Conservation (phyloP, 1,140 invertebrate species). For the Drosophila nebulosa region DNA sequence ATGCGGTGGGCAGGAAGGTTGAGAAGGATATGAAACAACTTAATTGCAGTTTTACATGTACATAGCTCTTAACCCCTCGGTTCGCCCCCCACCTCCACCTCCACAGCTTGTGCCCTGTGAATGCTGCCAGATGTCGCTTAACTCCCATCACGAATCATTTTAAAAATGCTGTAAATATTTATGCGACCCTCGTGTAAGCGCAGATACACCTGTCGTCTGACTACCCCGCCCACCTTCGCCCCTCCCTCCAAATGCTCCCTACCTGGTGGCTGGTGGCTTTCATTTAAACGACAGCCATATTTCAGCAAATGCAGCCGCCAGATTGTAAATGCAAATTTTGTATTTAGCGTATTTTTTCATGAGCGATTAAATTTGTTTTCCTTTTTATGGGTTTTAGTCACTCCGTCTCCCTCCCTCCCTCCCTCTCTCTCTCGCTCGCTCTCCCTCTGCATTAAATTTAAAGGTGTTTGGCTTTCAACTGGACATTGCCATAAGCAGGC, state of each 20-base stretch:
- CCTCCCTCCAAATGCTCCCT: background rate
- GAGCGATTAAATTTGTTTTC: constrained; percentile 48
- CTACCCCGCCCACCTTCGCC: background rate
- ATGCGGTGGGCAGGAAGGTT: background rate
- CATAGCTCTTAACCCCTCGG: too few species aligned
- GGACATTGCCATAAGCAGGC: constrained; percentile 26
- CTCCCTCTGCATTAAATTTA: constrained; percentile 29
- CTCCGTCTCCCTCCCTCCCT: too few species aligned
- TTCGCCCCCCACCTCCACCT: too few species aligned
- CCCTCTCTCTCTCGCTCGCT: too few species aligned
- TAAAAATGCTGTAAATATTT: constrained; percentile 75
- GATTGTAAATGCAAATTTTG: constrained; percentile 74
- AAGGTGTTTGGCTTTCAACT: constrained; percentile 7
- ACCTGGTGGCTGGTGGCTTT: background rate
- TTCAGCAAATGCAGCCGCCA: constrained; percentile 41
- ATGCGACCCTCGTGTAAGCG: constrained; percentile 50
- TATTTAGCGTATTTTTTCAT: constrained; percentile 67
- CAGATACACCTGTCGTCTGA: constrained; percentile 37
- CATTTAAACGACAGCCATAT: constrained; percentile 55
- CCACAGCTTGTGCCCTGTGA: too few species aligned
- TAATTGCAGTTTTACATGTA: constrained; percentile 76
- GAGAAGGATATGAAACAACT: constrained; percentile 54
- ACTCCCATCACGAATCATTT: constrained; percentile 56
- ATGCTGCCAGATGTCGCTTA: constrained; percentile 52
- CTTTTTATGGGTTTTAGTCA: background rate